Evolutionary conservation across 2,797 vertebrate genomes (phyloP), one percentile per base, ranked within the genome.

Genomic region (Babyrousa celebensis): DNA sequence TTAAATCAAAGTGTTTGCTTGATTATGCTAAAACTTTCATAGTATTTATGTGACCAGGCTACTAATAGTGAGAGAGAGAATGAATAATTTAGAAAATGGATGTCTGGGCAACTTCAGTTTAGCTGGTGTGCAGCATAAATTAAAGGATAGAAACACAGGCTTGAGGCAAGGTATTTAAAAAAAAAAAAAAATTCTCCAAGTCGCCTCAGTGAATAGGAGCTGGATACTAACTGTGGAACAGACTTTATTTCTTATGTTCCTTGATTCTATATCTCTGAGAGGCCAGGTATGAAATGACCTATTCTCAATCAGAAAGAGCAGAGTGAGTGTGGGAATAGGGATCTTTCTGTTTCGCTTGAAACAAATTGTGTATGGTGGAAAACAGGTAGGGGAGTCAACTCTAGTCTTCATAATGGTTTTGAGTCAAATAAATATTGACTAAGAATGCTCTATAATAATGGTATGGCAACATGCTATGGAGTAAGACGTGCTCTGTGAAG

Each of bases 1-100:
- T 36, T 36, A 36, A 36, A 95, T 25, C 17, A 82, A 58, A 60
- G 4, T 40, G 10, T 85, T 93, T 62, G 7, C 43, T 65, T 52
- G 29, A 67, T 74, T 56, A 74, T 48, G 32, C 12, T 54, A 72
- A 72, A 74, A n/a, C 6, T 27, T 32, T 87, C 0, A 2, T 2
- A 56, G 83, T 62, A 48, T 70, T 96, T 75, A 58, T 91, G 43
- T 68, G 67, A 77, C 75, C 25, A 84, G 16, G 12, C 48, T 63
- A 27, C 15, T 36, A 54, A 70, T 32, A 40, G 27, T 72, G 29
- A 82, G 29, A 63, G 20, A 68, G n/a, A 91, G 48, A 65, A 95
- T 93, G 74, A 95, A 93, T 96, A 89, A 83, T 95, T 94, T 88
- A 86, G 83, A 93, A 68, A 74, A 78, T 25, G 20, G 48, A 21